A percentile compares a stretch with the other conserved stretches of the same genome.
Evolutionary conservation across 2,888 invertebrate species (phyloP).

Genomic region (Agonum fuliginosum): DNA sequence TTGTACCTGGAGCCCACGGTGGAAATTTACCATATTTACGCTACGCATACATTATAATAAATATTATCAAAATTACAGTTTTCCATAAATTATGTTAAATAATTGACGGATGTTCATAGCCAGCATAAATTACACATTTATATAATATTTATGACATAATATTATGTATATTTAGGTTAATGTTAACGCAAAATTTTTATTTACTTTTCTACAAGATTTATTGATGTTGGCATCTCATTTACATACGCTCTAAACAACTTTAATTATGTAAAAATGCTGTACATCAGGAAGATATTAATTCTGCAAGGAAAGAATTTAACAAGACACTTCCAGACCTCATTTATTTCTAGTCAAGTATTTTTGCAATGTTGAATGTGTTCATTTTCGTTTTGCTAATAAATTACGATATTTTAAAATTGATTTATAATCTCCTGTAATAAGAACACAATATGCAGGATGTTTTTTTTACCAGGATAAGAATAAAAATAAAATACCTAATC

Average conservation of each 20-base stretch:
- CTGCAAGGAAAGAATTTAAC: conserved; percentile 6
- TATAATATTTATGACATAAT: conserved; percentile 39
- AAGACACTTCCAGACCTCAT: conserved; percentile 19
- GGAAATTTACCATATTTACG: conserved; percentile 25
- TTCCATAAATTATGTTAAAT: conserved; percentile 50
- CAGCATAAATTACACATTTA: conserved; percentile 36
- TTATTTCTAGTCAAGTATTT: background rate
- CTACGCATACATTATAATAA: conserved; percentile 45
- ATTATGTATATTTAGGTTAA: conserved; percentile 34
- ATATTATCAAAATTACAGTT: conserved; percentile 41
- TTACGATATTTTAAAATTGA: background rate
- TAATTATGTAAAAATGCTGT: conserved; percentile 33
- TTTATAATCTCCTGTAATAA: too few relatives aligned
- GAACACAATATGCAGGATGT: too few relatives aligned
- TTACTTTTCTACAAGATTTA: conserved; percentile 39
- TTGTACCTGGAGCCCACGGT: conserved; percentile 13
- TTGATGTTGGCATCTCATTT: conserved; percentile 31
- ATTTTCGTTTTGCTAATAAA: background rate
- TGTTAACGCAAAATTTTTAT: conserved; percentile 32
- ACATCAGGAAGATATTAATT: conserved; percentile 40
- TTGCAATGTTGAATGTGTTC: background rate
- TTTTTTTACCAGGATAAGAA: too few relatives aligned
- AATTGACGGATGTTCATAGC: conserved; percentile 39
- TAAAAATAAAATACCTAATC: too few relatives aligned
- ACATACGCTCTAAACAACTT: conserved; percentile 32